Percentiles rank a stretch among this genome's conserved stretches.
These are phyloP conservation scores for Gymnopithys bicolor DNA, from an alignment of 2,797 vertebrate species.

Conservation along the genomic window DNA sequence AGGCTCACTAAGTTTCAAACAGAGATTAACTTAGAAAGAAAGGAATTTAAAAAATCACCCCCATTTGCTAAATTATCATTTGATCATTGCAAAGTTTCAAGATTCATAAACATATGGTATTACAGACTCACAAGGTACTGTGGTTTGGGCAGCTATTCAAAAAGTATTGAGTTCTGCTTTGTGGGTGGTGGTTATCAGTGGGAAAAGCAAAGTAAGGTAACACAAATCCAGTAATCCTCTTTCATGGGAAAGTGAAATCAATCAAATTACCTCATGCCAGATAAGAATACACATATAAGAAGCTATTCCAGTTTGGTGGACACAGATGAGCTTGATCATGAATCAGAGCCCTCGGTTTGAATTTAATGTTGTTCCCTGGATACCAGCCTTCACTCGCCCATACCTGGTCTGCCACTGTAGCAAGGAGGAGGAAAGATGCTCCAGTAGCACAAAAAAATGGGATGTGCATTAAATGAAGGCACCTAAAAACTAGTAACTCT, in stretches of 20 bases:
- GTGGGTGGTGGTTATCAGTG: not conserved
- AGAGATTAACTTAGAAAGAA: not conserved
- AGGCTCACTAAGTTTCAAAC: not conserved
- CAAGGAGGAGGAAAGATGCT: not conserved
- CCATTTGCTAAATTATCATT: not conserved
- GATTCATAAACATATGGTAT: fast-evolving
- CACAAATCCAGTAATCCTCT: not conserved
- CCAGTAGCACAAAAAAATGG: not conserved
- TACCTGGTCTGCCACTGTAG: not conserved
- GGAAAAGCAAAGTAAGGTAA: not conserved
- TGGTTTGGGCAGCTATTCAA: not conserved
- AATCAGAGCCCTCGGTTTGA: not conserved
- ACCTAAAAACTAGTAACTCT: not conserved
- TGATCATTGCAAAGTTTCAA: not conserved
- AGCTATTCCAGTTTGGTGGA: not conserved
- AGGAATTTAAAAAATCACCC: not conserved
- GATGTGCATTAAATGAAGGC: not conserved
- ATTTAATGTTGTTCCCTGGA: not conserved
- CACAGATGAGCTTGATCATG: not conserved
- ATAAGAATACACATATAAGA: not conserved
- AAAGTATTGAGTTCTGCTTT: not conserved
- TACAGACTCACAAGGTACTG: not conserved
- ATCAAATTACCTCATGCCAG: not conserved
- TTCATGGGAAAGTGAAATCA: not conserved
- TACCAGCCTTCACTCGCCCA: fast-evolving